Percentiles rank a stretch among this genome's conserved stretches.
Evolutionary conservation across 2,888 invertebrate species (phyloP).

Genomic region (Athetis lepigone): DNA sequence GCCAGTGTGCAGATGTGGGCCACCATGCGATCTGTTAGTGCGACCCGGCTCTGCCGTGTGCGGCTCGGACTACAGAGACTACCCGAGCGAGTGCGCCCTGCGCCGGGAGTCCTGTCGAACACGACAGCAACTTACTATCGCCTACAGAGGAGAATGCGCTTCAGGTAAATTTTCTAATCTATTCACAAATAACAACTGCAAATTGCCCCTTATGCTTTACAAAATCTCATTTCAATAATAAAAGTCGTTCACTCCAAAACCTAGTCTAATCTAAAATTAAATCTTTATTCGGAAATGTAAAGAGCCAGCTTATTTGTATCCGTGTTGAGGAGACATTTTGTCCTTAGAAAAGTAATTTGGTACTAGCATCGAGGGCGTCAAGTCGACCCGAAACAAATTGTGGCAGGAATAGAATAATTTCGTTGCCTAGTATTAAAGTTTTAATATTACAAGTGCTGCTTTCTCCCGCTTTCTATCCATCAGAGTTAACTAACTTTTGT

Average conservation of each 20-base stretch:
- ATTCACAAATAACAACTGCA: constrained; percentile 17
- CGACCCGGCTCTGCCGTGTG: constrained; percentile 93
- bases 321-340: constrained; percentile 79
- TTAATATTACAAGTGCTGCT: constrained; percentile 66
- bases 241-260: constrained; percentile 58
- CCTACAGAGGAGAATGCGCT: constrained; percentile 95
- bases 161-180: constrained; percentile 90
- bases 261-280: constrained; percentile 84
- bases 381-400: constrained; percentile 75
- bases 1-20: constrained; percentile 95
- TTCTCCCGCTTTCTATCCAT: constrained; percentile 54
- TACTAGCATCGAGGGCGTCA: constrained; percentile 76
- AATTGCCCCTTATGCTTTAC: constrained; percentile 16
- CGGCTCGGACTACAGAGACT: constrained; percentile 95
- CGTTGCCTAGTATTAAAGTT: constrained; percentile 72
- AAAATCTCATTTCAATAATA: constrained; percentile 49
- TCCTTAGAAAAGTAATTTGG: constrained; percentile 82
- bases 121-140: constrained; percentile 93
- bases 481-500: constrained; percentile 52
- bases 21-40: constrained; percentile 94
- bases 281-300: constrained; percentile 81
- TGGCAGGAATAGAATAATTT: constrained; percentile 78
- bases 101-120: constrained; percentile 95
- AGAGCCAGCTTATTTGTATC: constrained; percentile 75
- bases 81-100: constrained; percentile 95